Percentiles rank a stretch among this genome's conserved stretches.
Evolutionary conservation across 2,113 vertebrate species (phyloP).

Genomic region (Diadophis punctatus): DNA sequence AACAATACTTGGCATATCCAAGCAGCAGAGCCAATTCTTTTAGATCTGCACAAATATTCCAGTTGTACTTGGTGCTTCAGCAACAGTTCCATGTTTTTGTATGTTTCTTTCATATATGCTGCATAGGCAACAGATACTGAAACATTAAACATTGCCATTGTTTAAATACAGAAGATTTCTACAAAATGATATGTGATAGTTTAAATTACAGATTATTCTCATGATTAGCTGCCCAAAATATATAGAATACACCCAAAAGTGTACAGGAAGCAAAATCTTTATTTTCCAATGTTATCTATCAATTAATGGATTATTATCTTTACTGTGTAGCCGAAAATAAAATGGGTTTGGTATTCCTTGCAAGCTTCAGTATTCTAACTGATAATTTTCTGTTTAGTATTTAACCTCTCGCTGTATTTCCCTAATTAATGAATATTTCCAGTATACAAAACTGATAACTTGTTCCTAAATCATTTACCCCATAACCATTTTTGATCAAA

Average conservation of each 20-base stretch:
- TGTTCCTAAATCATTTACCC: neutral
- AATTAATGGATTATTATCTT: neutral
- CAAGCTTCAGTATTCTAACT: slow-evolving; percentile 37
- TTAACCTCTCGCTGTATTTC: slow-evolving; percentile 42
- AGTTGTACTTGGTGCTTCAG: neutral
- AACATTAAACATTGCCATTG: neutral
- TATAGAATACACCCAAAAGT: neutral
- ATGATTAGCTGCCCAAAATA: neutral
- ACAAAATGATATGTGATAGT: neutral
- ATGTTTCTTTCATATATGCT: neutral
- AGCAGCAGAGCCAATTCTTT: neutral
- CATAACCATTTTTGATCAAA: neutral
- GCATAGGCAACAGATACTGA: neutral
- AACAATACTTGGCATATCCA: neutral
- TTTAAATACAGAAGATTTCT: too few relatives aligned
- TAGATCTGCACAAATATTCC: neutral
- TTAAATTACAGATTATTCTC: neutral
- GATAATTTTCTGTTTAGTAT: slow-evolving; percentile 35
- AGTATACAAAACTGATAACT: slow-evolving; percentile 13
- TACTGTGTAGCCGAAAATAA: slow-evolving; percentile 32
- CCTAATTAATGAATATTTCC: slow-evolving; percentile 30
- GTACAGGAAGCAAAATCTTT: neutral
- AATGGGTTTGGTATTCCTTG: neutral
- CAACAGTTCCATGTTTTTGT: neutral
- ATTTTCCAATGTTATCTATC: neutral